Base-by-base conservation (phyloP, 2,113 vertebrate species). In the Pangasianodon gigas region DNA sequence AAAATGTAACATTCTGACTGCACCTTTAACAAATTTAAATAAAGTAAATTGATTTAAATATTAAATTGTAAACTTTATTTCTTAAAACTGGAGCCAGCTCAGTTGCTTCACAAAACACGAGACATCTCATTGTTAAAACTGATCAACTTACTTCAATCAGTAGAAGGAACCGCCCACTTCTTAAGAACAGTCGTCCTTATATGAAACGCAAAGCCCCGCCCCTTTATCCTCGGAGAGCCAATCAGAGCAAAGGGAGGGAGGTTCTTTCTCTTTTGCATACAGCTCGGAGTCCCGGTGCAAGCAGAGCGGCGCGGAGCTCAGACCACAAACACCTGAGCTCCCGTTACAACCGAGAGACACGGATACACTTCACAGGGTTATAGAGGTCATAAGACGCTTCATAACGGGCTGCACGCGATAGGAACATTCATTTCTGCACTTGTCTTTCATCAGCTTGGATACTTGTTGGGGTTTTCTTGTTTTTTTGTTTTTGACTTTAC, bases 201-300 rank as follows among this genome's bases (percentile, higher is more conserved):
- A 94, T 92, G 92, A 92, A 91, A 89, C 90, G 58, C 82, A 51
- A 80, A 90, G 88, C 65, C 91, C 84, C 77, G 88, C 91, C 92
- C 92, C 82, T n/a, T 79, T 18, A 18, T 51, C 19, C 37, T 44
- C 21, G 11, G 90, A 52, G 88, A 93, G 65, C 80, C 37, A 46
- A 87, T 87, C 62, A 58, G 80, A 88, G 52, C 24, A 3, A 60
- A 19, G 48, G 69, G 92, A 84, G 87, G 87, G 91, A 87, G 92
- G 85, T 84, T 60, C 83, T 48, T 89, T 84, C 75, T 83, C n/a
- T 90, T 90, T 87, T 92, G 90, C 93, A 94, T 93, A 91, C 92
- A 44, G 92, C 87, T 56, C 89, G 18, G 84, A 8, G 92, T 89
- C 87, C 46, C 13, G 84, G 89, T 29, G 81, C 91, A 81, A 83